These are phyloP conservation scores for Tachysurus vachellii DNA, from an alignment of 2,113 vertebrate species.

Conservation along the genomic window DNA sequence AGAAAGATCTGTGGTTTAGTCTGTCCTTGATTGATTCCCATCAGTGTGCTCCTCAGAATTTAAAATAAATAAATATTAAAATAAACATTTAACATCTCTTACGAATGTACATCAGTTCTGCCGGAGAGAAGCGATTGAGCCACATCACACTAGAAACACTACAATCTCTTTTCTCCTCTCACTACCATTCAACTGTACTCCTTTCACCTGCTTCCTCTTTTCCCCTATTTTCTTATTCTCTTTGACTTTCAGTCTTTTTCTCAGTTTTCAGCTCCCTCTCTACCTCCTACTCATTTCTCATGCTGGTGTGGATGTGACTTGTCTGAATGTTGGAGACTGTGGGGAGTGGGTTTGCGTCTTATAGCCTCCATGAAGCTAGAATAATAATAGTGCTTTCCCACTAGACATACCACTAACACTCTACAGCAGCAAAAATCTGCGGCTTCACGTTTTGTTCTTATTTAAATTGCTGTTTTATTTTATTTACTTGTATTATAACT, in stretches of 20 bases:
- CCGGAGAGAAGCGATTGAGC: not conserved
- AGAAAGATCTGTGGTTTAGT: not conserved
- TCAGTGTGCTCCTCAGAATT: not conserved
- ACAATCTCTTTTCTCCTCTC: not conserved
- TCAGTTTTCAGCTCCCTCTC: not conserved
- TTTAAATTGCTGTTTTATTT: not conserved
- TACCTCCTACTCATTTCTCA: conserved; percentile 42
- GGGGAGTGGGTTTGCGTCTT: not conserved
- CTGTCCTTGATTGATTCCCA: not conserved
- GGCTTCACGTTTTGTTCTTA: not conserved
- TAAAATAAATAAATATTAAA: not conserved
- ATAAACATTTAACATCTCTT: not conserved
- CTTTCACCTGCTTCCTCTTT: not conserved
- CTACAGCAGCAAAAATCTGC: not conserved
- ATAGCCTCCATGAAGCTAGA: not conserved
- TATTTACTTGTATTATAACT: not conserved
- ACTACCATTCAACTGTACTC: not conserved
- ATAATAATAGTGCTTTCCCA: not conserved
- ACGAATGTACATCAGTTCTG: not conserved
- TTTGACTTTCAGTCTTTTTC: not conserved
- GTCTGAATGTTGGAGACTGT: not conserved
- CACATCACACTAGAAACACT: not conserved
- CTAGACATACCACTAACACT: no score
- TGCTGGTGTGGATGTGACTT: conserved; percentile 9
- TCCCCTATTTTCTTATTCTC: not conserved